Percentiles rank a stretch among this genome's conserved stretches.
Evolutionary conservation across 2,113 vertebrate genomes (phyloP).

Genomic region (Engystomops pustulosus): DNA sequence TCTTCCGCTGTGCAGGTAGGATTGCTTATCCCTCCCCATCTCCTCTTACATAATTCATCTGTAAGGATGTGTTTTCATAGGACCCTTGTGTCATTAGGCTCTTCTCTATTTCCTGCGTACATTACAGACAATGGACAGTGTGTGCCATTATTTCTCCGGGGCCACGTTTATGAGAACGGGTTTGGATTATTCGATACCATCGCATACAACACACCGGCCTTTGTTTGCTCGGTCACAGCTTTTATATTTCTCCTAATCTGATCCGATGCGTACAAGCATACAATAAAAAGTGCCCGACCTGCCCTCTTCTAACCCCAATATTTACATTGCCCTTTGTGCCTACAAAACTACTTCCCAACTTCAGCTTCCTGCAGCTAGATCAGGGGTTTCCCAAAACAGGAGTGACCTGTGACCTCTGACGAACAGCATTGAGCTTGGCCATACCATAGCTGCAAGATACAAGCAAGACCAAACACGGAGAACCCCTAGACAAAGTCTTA

Average conservation of each 20-base stretch:
- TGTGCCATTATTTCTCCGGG: background rate
- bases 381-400: background rate
- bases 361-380: background rate
- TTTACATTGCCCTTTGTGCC: background rate
- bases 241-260: background rate
- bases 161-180: background rate
- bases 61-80: background rate
- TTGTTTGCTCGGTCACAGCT: background rate
- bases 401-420: too few relatives aligned
- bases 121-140: background rate
- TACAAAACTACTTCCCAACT: background rate
- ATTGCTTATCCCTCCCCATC: background rate
- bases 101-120: constrained; percentile 9
- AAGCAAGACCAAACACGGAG: too few relatives aligned
- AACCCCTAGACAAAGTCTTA: too few relatives aligned
- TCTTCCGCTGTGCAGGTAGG: background rate
- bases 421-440: too few relatives aligned
- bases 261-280: background rate
- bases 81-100: constrained; percentile 31
- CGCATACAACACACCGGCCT: background rate
- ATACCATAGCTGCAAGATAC: too few relatives aligned
- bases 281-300: background rate
- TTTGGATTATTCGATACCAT: background rate
- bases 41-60: background rate
- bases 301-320: background rate